Evolutionary conservation across 2,797 vertebrate species (phyloP).

Genomic region (Periparus ater): DNA sequence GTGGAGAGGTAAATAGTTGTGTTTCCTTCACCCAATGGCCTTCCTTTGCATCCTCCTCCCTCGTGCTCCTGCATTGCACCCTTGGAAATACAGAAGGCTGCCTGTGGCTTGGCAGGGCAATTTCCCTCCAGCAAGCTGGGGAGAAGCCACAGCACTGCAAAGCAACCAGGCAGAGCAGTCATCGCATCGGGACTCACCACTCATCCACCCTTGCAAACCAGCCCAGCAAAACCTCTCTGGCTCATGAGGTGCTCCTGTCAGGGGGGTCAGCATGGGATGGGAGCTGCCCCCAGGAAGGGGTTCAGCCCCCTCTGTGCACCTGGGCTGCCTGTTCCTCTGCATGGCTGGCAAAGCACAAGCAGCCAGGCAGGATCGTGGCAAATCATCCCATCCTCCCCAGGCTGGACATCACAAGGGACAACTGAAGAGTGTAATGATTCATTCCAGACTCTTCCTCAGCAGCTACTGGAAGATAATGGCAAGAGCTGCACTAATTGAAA

Average conservation of each 20-base stretch:
- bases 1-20: neutral
- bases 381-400: neutral
- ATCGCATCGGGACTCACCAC: fast-evolving
- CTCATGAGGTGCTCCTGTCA: neutral
- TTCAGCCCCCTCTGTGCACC: neutral
- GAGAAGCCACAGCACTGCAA: neutral
- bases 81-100: neutral
- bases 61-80: neutral
- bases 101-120: neutral
- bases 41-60: neutral
- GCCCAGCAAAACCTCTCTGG: neutral
- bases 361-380: neutral
- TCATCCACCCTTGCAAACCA: neutral
- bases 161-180: neutral
- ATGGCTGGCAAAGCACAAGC: neutral
- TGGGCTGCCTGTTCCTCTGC: neutral
- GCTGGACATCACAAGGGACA: neutral
- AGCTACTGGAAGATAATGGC: neutral
- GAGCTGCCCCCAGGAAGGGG: neutral
- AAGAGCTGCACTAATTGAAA: neutral
- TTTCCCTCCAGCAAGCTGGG: neutral
- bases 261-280: fast-evolving
- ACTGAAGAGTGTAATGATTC: neutral
- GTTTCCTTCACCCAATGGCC: neutral
- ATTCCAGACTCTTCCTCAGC: neutral